phyloP scores from a whole-genome alignment of 2,113 vertebrate genomes.

The Nycticebus coucang region DNA sequence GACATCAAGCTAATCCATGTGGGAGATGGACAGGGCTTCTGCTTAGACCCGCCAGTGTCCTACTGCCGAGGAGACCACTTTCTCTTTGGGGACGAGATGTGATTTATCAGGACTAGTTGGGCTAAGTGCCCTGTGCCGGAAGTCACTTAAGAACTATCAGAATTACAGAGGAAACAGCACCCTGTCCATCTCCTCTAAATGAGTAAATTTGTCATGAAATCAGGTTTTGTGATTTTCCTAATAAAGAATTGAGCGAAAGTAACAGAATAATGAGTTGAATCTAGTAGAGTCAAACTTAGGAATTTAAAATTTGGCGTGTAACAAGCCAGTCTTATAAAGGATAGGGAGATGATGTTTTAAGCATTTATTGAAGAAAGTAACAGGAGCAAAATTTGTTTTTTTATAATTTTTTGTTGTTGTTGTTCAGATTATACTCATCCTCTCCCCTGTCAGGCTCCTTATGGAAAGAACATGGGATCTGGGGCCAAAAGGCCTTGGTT shows the following conservation, averaged over 20 bases:
- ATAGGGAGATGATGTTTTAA: neutral
- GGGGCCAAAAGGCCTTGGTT: neutral
- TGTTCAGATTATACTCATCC: neutral
- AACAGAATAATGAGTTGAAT: conserved; percentile 8
- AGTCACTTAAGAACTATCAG: neutral
- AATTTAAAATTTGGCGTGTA: neutral
- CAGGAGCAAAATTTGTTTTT: neutral
- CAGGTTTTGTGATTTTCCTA: neutral
- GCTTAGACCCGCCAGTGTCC: neutral
- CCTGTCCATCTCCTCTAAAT: neutral
- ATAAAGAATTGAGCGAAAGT: neutral
- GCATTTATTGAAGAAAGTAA: neutral
- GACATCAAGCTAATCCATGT: conserved; percentile 12
- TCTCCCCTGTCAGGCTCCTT: neutral
- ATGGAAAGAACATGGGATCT: neutral
- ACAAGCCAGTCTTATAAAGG: neutral
- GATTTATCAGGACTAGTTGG: neutral
- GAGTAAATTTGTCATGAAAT: neutral
- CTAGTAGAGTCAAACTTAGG: neutral
- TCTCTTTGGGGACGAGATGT: neutral
- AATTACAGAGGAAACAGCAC: neutral
- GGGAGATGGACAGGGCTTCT: neutral
- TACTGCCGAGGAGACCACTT: neutral
- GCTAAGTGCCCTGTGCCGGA: neutral
- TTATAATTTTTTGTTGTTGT: neutral